phyloP scores from a whole-genome alignment of 2,888 invertebrate species.

The Orthonevra nobilis region DNA sequence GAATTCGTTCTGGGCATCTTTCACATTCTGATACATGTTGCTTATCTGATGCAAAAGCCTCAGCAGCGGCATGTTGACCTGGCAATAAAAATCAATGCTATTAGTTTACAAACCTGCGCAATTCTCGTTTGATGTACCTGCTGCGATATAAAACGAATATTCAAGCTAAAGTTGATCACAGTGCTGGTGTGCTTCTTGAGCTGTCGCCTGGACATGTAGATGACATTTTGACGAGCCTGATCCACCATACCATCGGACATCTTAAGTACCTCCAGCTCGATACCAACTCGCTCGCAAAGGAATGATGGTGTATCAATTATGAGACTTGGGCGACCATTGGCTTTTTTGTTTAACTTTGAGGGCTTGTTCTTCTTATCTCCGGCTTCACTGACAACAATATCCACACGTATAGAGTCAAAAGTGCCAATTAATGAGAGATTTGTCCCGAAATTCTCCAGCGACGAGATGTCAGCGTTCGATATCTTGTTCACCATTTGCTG shows the following conservation, averaged over 20 bases:
- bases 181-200: conserved; percentile 95
- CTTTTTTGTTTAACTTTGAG: conserved; percentile 76
- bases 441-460: conserved; percentile 93
- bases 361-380: conserved; percentile 82
- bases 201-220: conserved; percentile 92
- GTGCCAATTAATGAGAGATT: conserved; percentile 91
- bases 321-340: conserved; percentile 75
- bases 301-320: conserved; percentile 87
- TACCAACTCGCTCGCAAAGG: conserved; percentile 93
- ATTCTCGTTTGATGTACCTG: conserved; percentile 82
- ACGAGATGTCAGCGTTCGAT: conserved; percentile 82
- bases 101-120: no score
- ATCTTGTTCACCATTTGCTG: conserved; percentile 86
- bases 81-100: conserved; percentile 39
- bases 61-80: conserved; percentile 96
- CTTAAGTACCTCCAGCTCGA: conserved; percentile 93
- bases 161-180: conserved; percentile 93
- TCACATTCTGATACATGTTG: conserved; percentile 98
- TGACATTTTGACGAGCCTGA: conserved; percentile 90
- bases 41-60: conserved; percentile 96
- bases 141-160: conserved; percentile 94
- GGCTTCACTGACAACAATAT: conserved; percentile 96
- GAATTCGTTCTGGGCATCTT: conserved; percentile 95
- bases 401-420: conserved; percentile 93
- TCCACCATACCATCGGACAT: conserved; percentile 94